Evolutionary conservation across 35 echinoderm and acorn worm species (phyloP), one percentile per base, ranked within the genome.

Genomic region (Amphiura filiformis): DNA sequence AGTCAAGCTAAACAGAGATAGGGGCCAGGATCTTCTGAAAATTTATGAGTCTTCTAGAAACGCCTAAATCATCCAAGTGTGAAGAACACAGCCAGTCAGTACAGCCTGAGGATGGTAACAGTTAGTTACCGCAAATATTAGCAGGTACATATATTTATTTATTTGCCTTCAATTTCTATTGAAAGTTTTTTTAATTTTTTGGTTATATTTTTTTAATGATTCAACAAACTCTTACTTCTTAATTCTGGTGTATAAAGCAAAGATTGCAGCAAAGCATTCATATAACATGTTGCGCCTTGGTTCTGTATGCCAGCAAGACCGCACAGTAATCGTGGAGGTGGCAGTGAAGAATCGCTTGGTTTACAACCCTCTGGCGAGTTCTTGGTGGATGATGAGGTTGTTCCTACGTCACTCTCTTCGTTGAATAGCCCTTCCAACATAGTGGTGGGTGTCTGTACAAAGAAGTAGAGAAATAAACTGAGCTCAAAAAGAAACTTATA

Each of bases 181-280:
- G n/a, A n/a, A n/a, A n/a, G 15, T 36, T n/a, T n/a, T n/a, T n/a
- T n/a, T n/a, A n/a, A n/a, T n/a, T n/a, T n/a, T n/a, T n/a, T n/a
- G n/a, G n/a, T n/a, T n/a, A n/a, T n/a, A n/a, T n/a, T n/a, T n/a
- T n/a, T n/a, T n/a, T n/a, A n/a, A n/a, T n/a, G n/a, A n/a, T n/a
- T n/a, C n/a, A n/a, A n/a, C n/a, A n/a, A n/a, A n/a, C n/a, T n/a
- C 31, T 42, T 87, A 98, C 96, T 92, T 89, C 92, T 83, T 84
- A 98, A 93, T 85, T 98, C 96, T 79, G 96, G 96, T 5, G 96
- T 98, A 52, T 91, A 86, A 14, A 94, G 39, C 65, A 98, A 90
- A 3, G 96, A 94, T 76, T 98, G 96, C 35, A 98, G 37, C 4
- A 98, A 80, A 14, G 96, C 86, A 81, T 98, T 98, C 31, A 98